phyloP scores from a whole-genome alignment of 2,888 invertebrate species.

The Chloroclystis v-ata region DNA sequence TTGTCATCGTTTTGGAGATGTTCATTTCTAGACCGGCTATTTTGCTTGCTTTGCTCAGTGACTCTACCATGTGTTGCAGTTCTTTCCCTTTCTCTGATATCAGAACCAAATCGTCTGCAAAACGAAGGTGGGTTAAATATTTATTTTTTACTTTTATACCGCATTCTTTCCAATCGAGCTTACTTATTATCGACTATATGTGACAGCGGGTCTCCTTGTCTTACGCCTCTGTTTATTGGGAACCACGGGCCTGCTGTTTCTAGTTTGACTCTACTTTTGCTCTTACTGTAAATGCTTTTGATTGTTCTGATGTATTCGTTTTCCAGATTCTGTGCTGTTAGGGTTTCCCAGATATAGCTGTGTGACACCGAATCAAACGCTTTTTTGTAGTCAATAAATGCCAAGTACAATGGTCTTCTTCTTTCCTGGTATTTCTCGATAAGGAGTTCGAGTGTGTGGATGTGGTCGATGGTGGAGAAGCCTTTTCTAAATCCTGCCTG shows the following conservation, averaged over 20 bases:
- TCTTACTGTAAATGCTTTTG: conserved; percentile 2
- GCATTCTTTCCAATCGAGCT: conserved; percentile 4
- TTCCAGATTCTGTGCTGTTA: background rate
- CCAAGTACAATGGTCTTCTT: conserved; percentile 5
- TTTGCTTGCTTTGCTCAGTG: conserved; percentile 18
- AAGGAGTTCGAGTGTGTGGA: background rate
- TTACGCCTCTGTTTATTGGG: conserved; percentile 18
- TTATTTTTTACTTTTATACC: conserved; percentile 5
- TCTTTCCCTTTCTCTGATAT: conserved; percentile 1
- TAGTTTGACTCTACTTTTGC: conserved; percentile 4
- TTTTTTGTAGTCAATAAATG: conserved; percentile 8
- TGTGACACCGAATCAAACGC: conserved; percentile 10
- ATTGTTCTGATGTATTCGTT: background rate
- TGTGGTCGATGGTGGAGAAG: conserved; percentile 5
- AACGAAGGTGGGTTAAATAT: conserved; percentile 8
- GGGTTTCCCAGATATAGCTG: background rate
- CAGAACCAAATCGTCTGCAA: conserved; percentile 16
- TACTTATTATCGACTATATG: conserved; percentile 7
- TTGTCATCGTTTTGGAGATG: conserved; percentile 23
- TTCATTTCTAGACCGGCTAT: conserved; percentile 25
- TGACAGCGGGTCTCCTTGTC: conserved; percentile 24
- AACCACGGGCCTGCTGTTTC: background rate
- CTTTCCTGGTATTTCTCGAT: conserved; percentile 6
- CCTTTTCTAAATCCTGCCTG: conserved; percentile 10
- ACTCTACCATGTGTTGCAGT: conserved; percentile 9